Percentiles rank a stretch among this genome's conserved stretches.
Evolutionary conservation across 2,113 vertebrate genomes (phyloP).

Genomic region (Nesoenas mayeri): DNA sequence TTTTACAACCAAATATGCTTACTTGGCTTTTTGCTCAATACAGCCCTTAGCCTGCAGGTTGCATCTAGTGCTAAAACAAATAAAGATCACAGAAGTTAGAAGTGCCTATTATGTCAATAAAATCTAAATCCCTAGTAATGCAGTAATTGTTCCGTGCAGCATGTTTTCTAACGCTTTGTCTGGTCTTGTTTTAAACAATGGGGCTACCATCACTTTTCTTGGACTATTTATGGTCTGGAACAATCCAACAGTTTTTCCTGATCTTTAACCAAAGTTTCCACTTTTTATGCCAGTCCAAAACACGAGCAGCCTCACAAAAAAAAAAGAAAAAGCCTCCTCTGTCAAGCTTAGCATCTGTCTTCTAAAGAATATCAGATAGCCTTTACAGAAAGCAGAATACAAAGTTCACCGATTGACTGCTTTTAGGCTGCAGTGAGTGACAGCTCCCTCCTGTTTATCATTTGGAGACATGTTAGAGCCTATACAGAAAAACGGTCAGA

Average conservation of each 20-base stretch:
- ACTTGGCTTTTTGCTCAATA: conserved; percentile 45
- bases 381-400: not conserved
- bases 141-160: conserved; percentile 67
- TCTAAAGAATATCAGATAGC: not conserved
- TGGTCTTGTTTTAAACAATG: conserved; percentile 66
- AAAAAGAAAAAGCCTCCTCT: not conserved
- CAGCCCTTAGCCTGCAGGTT: conserved; percentile 59
- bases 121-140: conserved; percentile 65
- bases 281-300: conserved; percentile 19
- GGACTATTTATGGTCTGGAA: conserved; percentile 36
- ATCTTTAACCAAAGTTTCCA: conserved; percentile 38
- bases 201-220: conserved; percentile 49
- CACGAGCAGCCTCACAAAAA: not conserved
- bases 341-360: not conserved
- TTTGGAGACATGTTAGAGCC: not conserved
- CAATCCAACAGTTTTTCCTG: conserved; percentile 46
- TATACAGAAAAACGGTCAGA: conserved; percentile 10
- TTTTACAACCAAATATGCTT: conserved; percentile 66
- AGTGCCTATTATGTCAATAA: conserved; percentile 68
- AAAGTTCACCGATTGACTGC: not conserved
- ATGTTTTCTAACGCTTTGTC: conserved; percentile 60
- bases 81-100: conserved; percentile 65
- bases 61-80: conserved; percentile 61
- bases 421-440: not conserved
- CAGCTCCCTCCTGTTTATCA: conserved; percentile 37